A percentile compares a stretch with the other conserved stretches of the same genome.
Evolutionary conservation across 2,888 invertebrate species (phyloP).

Genomic region (Strigamia crassipes): DNA sequence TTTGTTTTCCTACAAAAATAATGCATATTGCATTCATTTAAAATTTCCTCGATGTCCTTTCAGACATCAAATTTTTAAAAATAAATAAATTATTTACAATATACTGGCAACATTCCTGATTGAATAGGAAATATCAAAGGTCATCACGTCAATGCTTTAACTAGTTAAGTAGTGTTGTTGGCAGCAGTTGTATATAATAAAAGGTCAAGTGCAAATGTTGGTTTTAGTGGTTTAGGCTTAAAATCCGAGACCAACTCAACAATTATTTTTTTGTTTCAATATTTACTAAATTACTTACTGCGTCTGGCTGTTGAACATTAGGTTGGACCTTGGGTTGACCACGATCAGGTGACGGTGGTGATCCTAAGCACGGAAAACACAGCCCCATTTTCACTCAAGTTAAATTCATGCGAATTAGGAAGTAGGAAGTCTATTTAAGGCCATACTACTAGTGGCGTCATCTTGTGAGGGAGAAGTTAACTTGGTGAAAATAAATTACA

Average conservation of each 20-base stretch:
- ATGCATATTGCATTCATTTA: too few species aligned
- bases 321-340: background rate
- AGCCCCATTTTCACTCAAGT: constrained; percentile 5
- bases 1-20: too few species aligned
- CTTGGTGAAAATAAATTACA: background rate
- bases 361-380: background rate
- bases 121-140: too few species aligned
- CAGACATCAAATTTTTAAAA: too few species aligned
- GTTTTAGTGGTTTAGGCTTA: constrained; percentile 18
- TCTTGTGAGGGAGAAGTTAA: background rate
- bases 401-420: background rate
- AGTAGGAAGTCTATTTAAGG: background rate
- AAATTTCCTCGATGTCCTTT: too few species aligned
- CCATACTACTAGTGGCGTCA: background rate
- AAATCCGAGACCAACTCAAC: background rate
- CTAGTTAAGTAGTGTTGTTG: background rate
- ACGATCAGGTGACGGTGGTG: background rate
- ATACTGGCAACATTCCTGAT: too few species aligned
- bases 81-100: too few species aligned
- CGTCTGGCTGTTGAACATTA: background rate
- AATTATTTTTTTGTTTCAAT: background rate
- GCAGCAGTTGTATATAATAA: background rate
- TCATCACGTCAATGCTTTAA: background rate
- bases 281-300: background rate
- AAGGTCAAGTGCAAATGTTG: background rate